These are phyloP conservation scores for Atherinosoma microstoma DNA, from an alignment of 2,797 vertebrate species.

Conservation along the genomic window DNA sequence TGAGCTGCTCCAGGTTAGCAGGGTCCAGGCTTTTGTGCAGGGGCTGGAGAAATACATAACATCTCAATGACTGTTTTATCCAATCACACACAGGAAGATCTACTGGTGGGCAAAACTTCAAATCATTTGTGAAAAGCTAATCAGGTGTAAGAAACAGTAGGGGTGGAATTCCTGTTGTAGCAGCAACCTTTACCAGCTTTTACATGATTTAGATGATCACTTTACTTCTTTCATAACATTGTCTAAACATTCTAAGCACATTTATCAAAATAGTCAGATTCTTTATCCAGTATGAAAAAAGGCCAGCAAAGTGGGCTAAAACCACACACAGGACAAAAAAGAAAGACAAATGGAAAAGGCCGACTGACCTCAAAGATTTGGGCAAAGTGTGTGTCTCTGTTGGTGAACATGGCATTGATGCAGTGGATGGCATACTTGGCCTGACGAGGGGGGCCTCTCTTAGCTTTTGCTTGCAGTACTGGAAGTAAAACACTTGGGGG, in stretches of 20 bases:
- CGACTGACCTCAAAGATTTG: conserved; percentile 97
- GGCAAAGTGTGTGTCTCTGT: conserved; percentile 98
- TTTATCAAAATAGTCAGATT: neutral
- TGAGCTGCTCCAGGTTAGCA: conserved; percentile 94
- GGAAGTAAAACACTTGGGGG: conserved; percentile 91
- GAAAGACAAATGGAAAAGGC: neutral
- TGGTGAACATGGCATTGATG: conserved; percentile 97
- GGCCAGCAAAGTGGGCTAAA: neutral
- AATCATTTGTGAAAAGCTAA: neutral
- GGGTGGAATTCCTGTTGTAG: too few relatives aligned
- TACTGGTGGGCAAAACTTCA: neutral
- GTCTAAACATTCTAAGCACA: neutral
- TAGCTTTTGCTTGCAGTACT: conserved; percentile 97
- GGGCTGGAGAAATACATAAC: conserved; percentile 80
- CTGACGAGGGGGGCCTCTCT: conserved; percentile 94
- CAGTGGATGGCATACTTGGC: conserved; percentile 98
- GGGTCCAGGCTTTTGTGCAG: conserved; percentile 96
- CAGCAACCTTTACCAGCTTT: neutral
- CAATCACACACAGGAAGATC: neutral
- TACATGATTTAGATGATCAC: neutral
- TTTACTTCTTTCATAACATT: neutral
- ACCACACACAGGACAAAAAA: neutral
- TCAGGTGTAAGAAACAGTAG: neutral
- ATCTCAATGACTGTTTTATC: neutral
- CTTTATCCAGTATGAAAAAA: neutral